Conservation (phyloP, 2,888 invertebrate genomes). For the Poecilus cupreus region DNA sequence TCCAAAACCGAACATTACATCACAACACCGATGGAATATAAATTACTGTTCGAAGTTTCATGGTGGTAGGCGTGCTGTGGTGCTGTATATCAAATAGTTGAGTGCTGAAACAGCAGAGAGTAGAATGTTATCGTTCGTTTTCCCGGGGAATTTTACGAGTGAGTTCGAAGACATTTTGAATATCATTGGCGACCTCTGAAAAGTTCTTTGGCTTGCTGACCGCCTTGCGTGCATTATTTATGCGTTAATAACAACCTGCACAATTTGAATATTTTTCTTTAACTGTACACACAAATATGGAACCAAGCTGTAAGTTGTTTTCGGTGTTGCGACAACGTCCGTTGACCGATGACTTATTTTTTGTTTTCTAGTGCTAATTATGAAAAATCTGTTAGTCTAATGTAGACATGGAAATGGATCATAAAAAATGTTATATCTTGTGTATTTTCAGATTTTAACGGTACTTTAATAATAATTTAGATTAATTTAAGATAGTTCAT, state of each 20-base stretch:
- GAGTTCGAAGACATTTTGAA: conserved; percentile 33
- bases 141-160: conserved; percentile 31
- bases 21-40: conserved; percentile 34
- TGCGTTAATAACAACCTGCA: conserved; percentile 12
- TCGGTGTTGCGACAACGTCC: conserved; percentile 1
- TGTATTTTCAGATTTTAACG: conserved; percentile 7
- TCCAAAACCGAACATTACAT: conserved; percentile 18
- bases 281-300: conserved; percentile 54
- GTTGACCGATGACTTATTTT: not conserved
- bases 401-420: not conserved
- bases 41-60: conserved; percentile 18
- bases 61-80: conserved; percentile 28
- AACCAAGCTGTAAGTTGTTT: conserved; percentile 6
- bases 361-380: not conserved
- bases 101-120: conserved; percentile 6
- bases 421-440: not conserved
- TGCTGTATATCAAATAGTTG: conserved; percentile 33
- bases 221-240: conserved; percentile 31
- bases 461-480: conserved; percentile 18
- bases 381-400: not conserved
- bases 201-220: conserved; percentile 10
- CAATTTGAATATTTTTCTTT: conserved; percentile 52
- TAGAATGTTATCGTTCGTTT: not conserved
- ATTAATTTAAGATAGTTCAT: not conserved
- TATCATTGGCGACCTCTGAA: conserved; percentile 25